Percentiles rank a stretch among this genome's conserved stretches.
phyloP scores from a whole-genome alignment of 2,797 vertebrate genomes.

The Cryptoprocta ferox region DNA sequence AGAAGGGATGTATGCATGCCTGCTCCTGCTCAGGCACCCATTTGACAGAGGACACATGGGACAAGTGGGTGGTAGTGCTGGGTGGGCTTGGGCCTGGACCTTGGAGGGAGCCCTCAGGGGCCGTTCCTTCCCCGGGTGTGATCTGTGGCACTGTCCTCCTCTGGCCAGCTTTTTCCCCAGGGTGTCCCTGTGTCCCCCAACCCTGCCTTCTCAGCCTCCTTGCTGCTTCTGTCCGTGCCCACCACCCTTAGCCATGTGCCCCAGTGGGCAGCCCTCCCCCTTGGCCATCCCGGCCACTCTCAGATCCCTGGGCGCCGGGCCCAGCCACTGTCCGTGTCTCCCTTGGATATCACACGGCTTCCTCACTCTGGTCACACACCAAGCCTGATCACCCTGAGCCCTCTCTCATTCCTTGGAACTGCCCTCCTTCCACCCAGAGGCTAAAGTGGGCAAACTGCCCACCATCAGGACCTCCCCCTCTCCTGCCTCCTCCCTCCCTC shows the following conservation, averaged over 20 bases:
- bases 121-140: background rate
- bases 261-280: background rate
- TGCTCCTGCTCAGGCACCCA: background rate
- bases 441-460: background rate
- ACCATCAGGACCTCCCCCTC: background rate
- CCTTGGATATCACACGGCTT: background rate
- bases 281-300: background rate
- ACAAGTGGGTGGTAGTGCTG: accelerated
- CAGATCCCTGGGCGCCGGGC: background rate
- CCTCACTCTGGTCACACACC: background rate
- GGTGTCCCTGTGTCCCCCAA: background rate
- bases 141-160: background rate
- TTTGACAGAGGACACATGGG: background rate
- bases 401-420: background rate
- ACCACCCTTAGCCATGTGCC: background rate
- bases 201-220: background rate
- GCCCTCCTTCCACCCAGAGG: background rate
- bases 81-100: background rate
- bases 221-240: background rate
- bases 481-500: background rate
- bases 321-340: background rate
- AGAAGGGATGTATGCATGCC: too few species aligned
- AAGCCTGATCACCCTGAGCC: background rate
- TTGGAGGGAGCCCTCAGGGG: background rate
- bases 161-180: background rate